Conservation (phyloP, 1,140 invertebrate genomes). For the Zaprionus taronus region DNA sequence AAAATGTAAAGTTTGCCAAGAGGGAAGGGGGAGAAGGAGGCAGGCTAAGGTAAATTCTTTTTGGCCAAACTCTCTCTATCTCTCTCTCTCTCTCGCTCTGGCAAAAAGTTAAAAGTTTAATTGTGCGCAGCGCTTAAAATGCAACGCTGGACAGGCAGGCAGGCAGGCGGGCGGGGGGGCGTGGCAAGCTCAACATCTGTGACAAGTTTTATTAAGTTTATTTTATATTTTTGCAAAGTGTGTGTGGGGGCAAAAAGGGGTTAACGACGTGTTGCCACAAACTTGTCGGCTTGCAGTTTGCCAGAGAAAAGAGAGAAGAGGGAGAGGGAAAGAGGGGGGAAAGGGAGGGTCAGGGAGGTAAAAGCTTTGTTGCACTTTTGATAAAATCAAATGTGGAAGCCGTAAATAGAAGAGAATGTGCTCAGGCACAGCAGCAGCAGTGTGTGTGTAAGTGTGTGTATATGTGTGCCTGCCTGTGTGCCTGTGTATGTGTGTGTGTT, state of each 20-base stretch:
- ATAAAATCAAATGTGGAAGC: slow-evolving; percentile 54
- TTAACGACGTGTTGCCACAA: slow-evolving; percentile 65
- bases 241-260: not conserved
- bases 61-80: slow-evolving; percentile 49
- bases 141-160: slow-evolving; percentile 29
- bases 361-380: slow-evolving; percentile 47
- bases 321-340: not conserved
- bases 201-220: slow-evolving; percentile 82
- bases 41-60: slow-evolving; percentile 53
- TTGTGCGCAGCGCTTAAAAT: slow-evolving; percentile 76
- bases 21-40: not conserved
- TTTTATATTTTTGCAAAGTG: slow-evolving; percentile 62
- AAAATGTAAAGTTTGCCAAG: slow-evolving; percentile 59
- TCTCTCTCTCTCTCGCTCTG: slow-evolving; percentile 24
- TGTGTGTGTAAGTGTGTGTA: too few relatives aligned
- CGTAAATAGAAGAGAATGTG: slow-evolving; percentile 12
- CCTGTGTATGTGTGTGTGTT: too few relatives aligned
- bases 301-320: not conserved
- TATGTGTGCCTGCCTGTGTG: not conserved
- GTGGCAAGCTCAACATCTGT: slow-evolving; percentile 63
- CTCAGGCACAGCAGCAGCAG: not conserved
- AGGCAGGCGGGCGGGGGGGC: slow-evolving; percentile 12
- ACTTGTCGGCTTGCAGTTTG: slow-evolving; percentile 40
- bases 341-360: not conserved
- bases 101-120: slow-evolving; percentile 82